Base-by-base conservation (phyloP, 2,113 vertebrate species). In the Alexandromys fortis region DNA sequence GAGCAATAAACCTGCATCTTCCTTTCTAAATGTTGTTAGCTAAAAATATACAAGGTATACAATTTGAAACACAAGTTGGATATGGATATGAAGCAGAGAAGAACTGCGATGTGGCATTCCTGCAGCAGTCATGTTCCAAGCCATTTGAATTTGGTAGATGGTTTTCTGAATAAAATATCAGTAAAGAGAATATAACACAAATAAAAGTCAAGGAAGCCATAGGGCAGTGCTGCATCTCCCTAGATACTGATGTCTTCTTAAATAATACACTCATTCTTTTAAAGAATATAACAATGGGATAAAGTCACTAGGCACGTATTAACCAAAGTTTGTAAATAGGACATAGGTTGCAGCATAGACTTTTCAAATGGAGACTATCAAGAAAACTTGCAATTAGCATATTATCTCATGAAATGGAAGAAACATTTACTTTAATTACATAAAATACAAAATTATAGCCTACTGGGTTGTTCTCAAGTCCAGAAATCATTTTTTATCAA, bases 91-190 rank as follows among this genome's bases (percentile, higher is more conserved):
- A 76, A 82, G 77, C 73, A 33, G 49, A 75, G 86, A 91, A 95
- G 94, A 92, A 96, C 83, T 93, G 55, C 24, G 21, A 26, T 19
- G 6, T 81, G 76, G 61, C 38, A 91, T 58, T 96, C 92, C 75
- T 78, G 35, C 28, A 73, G 28, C 35, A 88, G 77, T 61, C 87
- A 68, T 42, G 7, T 63, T 94, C 82, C 55, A 79, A 89, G 81
- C 82, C 86, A 86, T 73, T 92, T 92, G 61, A 68, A 33, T 92
- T 87, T 86, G 35, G 65, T 91, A 72, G 82, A 68, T 47, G 55
- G n/a, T 65, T 76, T 96, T 96, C 92, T 85, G 91, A 91, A 76
- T 13, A 83, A 96, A 90, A 92, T 82, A 89, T 81, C n/a, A 94
- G 76, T 45, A 77, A 81, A 95, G 58, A 28, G 13, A 92, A 86